A percentile compares a stretch with the other conserved stretches of the same genome.
Conservation (phyloP, 2,888 invertebrate genomes). For the Folsomia candida region DNA sequence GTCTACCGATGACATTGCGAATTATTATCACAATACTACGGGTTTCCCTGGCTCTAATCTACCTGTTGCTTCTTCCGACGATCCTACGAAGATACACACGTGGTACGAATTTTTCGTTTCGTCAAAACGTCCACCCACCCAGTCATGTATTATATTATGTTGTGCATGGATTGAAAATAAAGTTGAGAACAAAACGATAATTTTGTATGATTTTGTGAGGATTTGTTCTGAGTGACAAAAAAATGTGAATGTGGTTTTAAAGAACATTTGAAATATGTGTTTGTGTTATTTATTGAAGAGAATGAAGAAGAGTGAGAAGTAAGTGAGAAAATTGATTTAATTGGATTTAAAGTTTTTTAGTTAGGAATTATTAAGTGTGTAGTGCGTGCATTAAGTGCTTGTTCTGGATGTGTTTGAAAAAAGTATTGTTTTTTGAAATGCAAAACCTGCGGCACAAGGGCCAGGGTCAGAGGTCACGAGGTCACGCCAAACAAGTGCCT, state of each 20-base stretch:
- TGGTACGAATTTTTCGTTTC: no score
- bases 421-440: constrained; percentile 51
- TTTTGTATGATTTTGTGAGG: neutral
- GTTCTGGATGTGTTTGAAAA: constrained; percentile 48
- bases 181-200: neutral
- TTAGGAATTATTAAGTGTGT: constrained; percentile 23
- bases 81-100: no score
- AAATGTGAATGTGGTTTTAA: neutral
- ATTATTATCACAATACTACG: neutral
- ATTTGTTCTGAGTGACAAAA: constrained; percentile 4
- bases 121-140: constrained; percentile 16
- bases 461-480: constrained; percentile 29
- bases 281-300: neutral
- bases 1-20: neutral
- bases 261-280: neutral
- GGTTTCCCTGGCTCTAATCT: neutral
- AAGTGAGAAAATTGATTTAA: neutral
- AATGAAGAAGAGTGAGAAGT: neutral
- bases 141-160: constrained; percentile 7
- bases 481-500: constrained; percentile 44
- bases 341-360: neutral
- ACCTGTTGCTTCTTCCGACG: neutral
- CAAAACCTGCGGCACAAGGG: constrained; percentile 51
- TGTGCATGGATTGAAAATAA: neutral
- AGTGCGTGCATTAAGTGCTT: constrained; percentile 42